Percentiles rank a stretch among this genome's conserved stretches.
Evolutionary conservation across 2,888 invertebrate genomes (phyloP).

Genomic region (Saturnia japonica): DNA sequence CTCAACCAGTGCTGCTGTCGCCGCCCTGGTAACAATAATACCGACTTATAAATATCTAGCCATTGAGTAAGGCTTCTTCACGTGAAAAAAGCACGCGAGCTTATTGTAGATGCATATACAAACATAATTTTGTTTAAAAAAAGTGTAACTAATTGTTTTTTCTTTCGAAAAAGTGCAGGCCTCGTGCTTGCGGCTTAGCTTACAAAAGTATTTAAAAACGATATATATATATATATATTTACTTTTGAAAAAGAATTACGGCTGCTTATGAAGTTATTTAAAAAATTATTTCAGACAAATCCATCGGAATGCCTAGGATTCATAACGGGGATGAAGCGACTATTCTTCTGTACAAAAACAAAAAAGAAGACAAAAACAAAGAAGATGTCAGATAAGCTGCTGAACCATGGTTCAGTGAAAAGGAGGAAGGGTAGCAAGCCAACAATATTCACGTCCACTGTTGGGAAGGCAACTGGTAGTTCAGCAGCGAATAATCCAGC

Average conservation of each 20-base stretch:
- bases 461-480: conserved; percentile 71
- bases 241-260: too few relatives aligned
- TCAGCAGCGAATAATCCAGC: conserved; percentile 75
- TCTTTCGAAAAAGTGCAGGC: too few relatives aligned
- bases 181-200: too few relatives aligned
- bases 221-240: too few relatives aligned
- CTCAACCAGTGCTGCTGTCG: conserved; percentile 97
- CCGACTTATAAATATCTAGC: neutral
- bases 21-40: conserved; percentile 83
- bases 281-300: conserved; percentile 56
- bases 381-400: conserved; percentile 39
- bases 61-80: neutral
- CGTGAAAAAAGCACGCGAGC: neutral
- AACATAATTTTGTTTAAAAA: too few relatives aligned
- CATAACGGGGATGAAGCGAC: conserved; percentile 69
- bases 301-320: conserved; percentile 69
- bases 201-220: too few relatives aligned
- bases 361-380: conserved; percentile 60
- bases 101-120: too few relatives aligned
- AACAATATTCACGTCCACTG: conserved; percentile 70
- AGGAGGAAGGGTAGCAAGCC: conserved; percentile 54
- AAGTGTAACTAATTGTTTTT: too few relatives aligned
- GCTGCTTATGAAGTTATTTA: too few relatives aligned
- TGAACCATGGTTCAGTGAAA: conserved; percentile 36
- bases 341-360: conserved; percentile 74